A percentile compares a stretch with the other conserved stretches of the same genome.
phyloP scores from a whole-genome alignment of 2,888 invertebrate genomes.

The Cryptus viduatorius region DNA sequence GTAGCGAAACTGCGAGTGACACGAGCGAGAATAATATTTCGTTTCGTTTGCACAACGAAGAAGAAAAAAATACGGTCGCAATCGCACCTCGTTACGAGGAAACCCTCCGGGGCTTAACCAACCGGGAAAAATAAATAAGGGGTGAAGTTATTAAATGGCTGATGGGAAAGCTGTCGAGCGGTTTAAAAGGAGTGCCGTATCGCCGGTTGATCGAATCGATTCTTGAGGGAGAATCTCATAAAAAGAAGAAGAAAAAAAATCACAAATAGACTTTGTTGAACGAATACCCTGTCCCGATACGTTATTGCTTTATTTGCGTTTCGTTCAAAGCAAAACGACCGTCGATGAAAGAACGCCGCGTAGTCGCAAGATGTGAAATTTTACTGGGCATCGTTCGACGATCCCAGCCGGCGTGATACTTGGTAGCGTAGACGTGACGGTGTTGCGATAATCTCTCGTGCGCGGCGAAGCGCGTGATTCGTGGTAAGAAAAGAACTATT shows the following conservation, averaged over 20 bases:
- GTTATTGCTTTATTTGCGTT: neutral
- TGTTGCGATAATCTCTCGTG: conserved; percentile 28
- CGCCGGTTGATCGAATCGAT: conserved; percentile 4
- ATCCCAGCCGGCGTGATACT: conserved; percentile 19
- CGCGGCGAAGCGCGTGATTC: conserved; percentile 34
- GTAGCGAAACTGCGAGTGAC: neutral
- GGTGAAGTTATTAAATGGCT: conserved; percentile 30
- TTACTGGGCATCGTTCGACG: too few species aligned
- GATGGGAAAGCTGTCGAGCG: conserved; percentile 12
- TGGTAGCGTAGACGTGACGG: conserved; percentile 15
- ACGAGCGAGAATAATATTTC: conserved; percentile 37
- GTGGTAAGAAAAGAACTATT: conserved; percentile 12
- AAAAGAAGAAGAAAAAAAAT: neutral
- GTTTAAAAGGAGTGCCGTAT: conserved; percentile 26
- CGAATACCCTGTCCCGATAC: neutral
- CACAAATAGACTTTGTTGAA: neutral
- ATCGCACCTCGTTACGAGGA: conserved; percentile 27
- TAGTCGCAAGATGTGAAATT: neutral
- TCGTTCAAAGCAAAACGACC: neutral
- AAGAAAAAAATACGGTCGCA: neutral
- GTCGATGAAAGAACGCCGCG: neutral
- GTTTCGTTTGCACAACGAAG: conserved; percentile 27
- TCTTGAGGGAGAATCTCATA: neutral
- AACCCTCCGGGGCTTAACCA: conserved; percentile 16
- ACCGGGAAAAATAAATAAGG: conserved; percentile 2